phyloP scores from a whole-genome alignment of 2,113 vertebrate species.

The Vombatus ursinus region DNA sequence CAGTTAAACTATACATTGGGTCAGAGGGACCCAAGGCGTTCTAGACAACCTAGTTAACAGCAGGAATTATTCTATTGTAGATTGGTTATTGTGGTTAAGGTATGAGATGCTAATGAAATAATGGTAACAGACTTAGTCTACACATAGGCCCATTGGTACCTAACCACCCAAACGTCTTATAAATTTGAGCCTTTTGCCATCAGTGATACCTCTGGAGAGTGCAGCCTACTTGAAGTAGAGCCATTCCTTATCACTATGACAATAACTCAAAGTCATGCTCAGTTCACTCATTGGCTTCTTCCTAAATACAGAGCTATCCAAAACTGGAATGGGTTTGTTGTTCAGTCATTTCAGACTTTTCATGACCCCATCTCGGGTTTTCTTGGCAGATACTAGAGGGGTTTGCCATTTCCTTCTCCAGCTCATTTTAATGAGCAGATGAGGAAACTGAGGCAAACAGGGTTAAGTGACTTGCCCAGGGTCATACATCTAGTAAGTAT shows the following conservation, averaged over 20 bases:
- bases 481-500: background rate
- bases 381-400: background rate
- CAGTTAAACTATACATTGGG: background rate
- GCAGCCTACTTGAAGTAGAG: too few relatives aligned
- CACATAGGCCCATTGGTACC: background rate
- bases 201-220: background rate
- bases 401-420: background rate
- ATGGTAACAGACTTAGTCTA: background rate
- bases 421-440: background rate
- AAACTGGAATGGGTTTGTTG: background rate
- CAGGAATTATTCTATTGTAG: background rate
- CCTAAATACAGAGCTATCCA: background rate
- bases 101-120: background rate
- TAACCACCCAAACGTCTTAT: background rate
- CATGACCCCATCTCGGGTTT: background rate
- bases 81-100: background rate
- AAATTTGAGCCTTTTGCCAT: background rate
- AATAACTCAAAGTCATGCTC: background rate
- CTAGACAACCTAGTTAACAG: background rate
- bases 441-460: background rate
- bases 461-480: background rate
- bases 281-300: background rate
- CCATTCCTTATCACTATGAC: background rate
- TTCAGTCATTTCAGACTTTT: background rate
- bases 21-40: background rate